phyloP scores from a whole-genome alignment of 2,113 vertebrate genomes.

The Plecturocebus donacophilus region DNA sequence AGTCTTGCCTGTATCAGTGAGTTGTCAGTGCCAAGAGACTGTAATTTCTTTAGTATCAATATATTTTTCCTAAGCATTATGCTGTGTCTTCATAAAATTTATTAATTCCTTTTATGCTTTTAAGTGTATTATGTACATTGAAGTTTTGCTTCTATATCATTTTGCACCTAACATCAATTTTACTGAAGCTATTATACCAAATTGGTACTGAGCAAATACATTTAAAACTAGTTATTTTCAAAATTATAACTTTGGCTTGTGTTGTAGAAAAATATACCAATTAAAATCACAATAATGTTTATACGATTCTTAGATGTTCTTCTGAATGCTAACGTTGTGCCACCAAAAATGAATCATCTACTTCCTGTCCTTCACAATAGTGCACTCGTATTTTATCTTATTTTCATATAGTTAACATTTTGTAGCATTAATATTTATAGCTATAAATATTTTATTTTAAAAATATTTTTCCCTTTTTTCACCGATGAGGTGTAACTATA shows the following conservation, averaged over 20 bases:
- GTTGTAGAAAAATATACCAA: slow-evolving; percentile 1
- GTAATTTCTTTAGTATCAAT: neutral
- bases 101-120: slow-evolving; percentile 6
- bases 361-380: neutral
- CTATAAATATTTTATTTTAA: neutral
- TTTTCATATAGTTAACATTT: neutral
- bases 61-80: neutral
- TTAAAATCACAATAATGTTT: neutral
- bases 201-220: neutral
- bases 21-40: neutral
- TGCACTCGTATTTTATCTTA: neutral
- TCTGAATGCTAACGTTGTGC: neutral
- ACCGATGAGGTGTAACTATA: neutral
- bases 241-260: neutral
- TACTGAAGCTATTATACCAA: neutral
- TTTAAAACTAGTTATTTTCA: neutral
- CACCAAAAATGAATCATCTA: slow-evolving; percentile 13
- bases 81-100: neutral
- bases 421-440: neutral
- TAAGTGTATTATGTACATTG: neutral
- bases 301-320: neutral
- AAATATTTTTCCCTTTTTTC: neutral
- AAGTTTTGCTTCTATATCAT: slow-evolving; percentile 22
- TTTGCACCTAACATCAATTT: neutral
- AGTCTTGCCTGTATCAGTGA: neutral